Conservation (phyloP, 2,888 invertebrate species). For the Lathronympha strigana region DNA sequence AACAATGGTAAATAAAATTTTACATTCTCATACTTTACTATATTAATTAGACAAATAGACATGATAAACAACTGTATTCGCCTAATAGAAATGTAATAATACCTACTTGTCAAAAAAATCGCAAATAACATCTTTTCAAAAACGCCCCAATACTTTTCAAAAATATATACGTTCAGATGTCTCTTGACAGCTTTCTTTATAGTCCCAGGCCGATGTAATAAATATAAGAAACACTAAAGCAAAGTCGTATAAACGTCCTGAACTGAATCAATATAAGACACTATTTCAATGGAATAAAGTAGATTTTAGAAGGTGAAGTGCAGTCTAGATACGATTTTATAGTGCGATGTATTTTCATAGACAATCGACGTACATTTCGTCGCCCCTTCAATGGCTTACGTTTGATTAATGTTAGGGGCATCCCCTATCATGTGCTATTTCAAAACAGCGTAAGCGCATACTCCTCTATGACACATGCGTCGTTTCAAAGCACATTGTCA, state of each 20-base stretch:
- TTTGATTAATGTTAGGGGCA: slow-evolving; percentile 78
- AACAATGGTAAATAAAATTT: not conserved
- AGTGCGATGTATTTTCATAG: slow-evolving; percentile 57
- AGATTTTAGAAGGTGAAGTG: not conserved
- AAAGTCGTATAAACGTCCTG: not conserved
- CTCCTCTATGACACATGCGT: slow-evolving; percentile 24
- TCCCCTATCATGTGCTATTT: slow-evolving; percentile 63
- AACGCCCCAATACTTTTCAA: slow-evolving; percentile 20
- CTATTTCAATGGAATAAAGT: slow-evolving; percentile 3
- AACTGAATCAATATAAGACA: not conserved
- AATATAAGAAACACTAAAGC: slow-evolving; percentile 49
- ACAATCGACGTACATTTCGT: slow-evolving; percentile 73
- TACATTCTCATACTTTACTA: too few relatives aligned
- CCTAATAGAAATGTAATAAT: not conserved
- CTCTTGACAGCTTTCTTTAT: slow-evolving; percentile 54
- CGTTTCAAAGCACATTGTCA: slow-evolving; percentile 48
- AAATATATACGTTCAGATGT: slow-evolving; percentile 31
- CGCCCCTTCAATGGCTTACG: slow-evolving; percentile 77
- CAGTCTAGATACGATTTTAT: slow-evolving; percentile 10
- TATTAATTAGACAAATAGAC: too few relatives aligned
- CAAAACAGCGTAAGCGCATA: slow-evolving; percentile 45
- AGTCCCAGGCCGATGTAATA: slow-evolving; percentile 58
- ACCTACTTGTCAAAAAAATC: not conserved
- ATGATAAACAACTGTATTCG: too few relatives aligned
- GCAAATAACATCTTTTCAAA: slow-evolving; percentile 17